phyloP scores from a whole-genome alignment of 2,888 invertebrate genomes.

The Drosophila leonis region DNA sequence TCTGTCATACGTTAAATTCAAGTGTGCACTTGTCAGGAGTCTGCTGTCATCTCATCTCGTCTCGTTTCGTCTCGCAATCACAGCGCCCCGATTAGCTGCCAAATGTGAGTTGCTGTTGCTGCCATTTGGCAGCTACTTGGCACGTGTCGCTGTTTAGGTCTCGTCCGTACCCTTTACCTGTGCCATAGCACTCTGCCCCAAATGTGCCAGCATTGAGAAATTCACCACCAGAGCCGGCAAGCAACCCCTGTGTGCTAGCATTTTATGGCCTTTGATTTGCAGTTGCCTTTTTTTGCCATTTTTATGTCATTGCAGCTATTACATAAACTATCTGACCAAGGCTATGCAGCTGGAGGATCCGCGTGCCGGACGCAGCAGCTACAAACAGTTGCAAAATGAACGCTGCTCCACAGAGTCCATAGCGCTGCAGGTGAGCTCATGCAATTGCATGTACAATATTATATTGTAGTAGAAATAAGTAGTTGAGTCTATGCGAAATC shows the following conservation, averaged over 20 bases:
- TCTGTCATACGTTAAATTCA: conserved; percentile 78
- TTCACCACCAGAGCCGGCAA: conserved; percentile 44
- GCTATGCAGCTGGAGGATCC: conserved; percentile 93
- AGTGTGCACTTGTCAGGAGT: conserved; percentile 65
- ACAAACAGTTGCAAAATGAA: conserved; percentile 86
- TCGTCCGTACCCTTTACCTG: conserved; percentile 32
- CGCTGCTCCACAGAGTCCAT: conserved; percentile 87
- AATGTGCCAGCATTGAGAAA: conserved; percentile 53
- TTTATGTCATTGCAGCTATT: conserved; percentile 87
- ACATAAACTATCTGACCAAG: conserved; percentile 90
- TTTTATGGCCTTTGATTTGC: conserved; percentile 67
- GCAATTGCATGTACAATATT: not conserved
- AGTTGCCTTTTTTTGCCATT: conserved; percentile 40
- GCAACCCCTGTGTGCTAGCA: conserved; percentile 47
- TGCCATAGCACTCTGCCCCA: conserved; percentile 38
- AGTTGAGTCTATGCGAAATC: not conserved
- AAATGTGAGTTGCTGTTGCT: conserved; percentile 64
- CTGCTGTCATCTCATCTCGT: not conserved
- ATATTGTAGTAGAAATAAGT: not conserved
- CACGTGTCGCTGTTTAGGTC: conserved; percentile 68
- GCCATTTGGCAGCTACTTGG: conserved; percentile 78
- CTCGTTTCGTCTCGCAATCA: conserved; percentile 52
- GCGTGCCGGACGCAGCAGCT: conserved; percentile 86
- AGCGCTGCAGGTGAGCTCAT: conserved; percentile 87
- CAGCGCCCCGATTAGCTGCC: conserved; percentile 67